Conservation (phyloP, 2,113 vertebrate genomes). For the Brachirus orientalis region DNA sequence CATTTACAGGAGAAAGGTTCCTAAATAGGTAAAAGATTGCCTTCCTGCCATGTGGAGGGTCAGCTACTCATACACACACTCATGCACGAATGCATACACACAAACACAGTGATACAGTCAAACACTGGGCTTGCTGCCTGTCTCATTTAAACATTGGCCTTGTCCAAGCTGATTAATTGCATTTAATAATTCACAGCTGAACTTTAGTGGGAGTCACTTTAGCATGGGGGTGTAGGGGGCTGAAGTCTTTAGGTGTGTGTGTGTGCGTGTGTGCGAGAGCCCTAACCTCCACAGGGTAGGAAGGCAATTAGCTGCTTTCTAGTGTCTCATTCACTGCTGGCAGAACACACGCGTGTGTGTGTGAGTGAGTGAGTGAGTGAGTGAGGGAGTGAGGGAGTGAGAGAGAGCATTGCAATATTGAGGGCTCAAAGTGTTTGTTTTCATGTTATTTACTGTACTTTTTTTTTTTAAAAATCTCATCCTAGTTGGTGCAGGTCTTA, state of each 20-base stretch:
- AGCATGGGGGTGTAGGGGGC: slow-evolving; percentile 42
- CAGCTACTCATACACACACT: no score
- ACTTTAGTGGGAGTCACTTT: slow-evolving; percentile 79
- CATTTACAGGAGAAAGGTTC: no score
- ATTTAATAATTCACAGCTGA: slow-evolving; percentile 86
- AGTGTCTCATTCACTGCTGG: slow-evolving; percentile 52
- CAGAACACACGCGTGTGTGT: slow-evolving; percentile 2
- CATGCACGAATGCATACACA: not conserved
- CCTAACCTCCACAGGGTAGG: slow-evolving; percentile 63
- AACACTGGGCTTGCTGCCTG: slow-evolving; percentile 37
- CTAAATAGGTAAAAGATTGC: no score
- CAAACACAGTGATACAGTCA: slow-evolving; percentile 2
- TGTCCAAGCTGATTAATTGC: slow-evolving; percentile 77
- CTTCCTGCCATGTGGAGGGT: no score
- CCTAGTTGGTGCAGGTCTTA: no score
- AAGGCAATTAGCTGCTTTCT: slow-evolving; percentile 79
- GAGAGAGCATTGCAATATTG: no score
- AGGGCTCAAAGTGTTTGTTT: no score
- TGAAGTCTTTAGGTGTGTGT: slow-evolving; percentile 8
- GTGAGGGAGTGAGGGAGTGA: no score
- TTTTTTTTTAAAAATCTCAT: no score
- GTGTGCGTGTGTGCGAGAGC: slow-evolving; percentile 19
- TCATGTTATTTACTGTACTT: no score
- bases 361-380: no score
- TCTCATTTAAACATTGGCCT: slow-evolving; percentile 71